These are phyloP conservation scores for Anguilla anguilla DNA, from an alignment of 2,797 vertebrate genomes.

Conservation along the genomic window DNA sequence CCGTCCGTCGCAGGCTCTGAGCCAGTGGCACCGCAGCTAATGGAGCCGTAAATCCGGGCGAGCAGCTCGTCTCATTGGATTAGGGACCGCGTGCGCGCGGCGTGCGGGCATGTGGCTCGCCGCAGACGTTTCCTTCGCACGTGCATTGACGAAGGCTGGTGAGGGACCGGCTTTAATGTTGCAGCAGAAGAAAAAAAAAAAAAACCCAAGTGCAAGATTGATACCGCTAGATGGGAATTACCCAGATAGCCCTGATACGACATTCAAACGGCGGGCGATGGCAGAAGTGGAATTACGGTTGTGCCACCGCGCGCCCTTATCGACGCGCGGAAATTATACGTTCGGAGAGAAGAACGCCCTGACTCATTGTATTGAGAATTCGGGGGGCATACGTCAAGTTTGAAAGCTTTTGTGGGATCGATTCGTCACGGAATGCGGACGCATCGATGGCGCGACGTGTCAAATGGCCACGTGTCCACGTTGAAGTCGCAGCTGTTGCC, in stretches of 20 bases:
- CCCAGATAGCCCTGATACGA: slow-evolving; percentile 18
- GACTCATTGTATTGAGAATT: slow-evolving; percentile 29
- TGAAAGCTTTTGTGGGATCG: slow-evolving; percentile 22
- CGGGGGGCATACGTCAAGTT: neutral
- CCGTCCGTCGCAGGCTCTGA: slow-evolving; percentile 18
- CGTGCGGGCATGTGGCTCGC: neutral
- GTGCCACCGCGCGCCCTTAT: slow-evolving; percentile 5
- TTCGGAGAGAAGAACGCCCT: slow-evolving; percentile 14
- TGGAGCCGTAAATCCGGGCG: slow-evolving; percentile 48
- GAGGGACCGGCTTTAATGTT: neutral
- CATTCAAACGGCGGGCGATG: neutral
- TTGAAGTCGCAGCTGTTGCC: slow-evolving; percentile 15
- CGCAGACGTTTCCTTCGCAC: slow-evolving; percentile 5
- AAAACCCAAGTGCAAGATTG: neutral
- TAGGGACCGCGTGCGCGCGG: slow-evolving; percentile 24
- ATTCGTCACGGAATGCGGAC: slow-evolving; percentile 48
- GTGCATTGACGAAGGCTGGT: slow-evolving; percentile 17
- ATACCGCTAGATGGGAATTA: neutral
- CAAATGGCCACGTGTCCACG: slow-evolving; percentile 11
- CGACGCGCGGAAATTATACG: slow-evolving; percentile 27
- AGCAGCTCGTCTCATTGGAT: slow-evolving; percentile 40
- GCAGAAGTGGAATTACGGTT: slow-evolving; percentile 39
- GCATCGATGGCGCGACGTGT: slow-evolving; percentile 30
- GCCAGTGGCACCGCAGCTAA: slow-evolving; percentile 52
- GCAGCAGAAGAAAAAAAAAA: neutral